These are phyloP conservation scores for Opisthocomus hoazin DNA, from an alignment of 2,113 vertebrate genomes.

Conservation along the genomic window DNA sequence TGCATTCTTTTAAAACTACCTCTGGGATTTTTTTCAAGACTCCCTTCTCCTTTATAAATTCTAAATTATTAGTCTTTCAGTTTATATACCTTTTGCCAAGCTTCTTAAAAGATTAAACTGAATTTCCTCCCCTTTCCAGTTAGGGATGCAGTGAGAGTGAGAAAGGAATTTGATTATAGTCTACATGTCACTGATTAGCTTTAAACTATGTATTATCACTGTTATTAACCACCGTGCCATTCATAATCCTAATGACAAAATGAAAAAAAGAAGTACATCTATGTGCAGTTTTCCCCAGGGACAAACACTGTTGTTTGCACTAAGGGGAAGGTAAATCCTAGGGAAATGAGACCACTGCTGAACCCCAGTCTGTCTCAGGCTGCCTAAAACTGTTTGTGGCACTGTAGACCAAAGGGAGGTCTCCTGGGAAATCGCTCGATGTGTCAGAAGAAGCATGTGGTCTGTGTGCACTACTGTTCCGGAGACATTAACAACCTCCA, in stretches of 20 bases:
- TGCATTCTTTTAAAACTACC: background rate
- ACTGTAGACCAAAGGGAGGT: background rate
- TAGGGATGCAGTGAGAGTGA: background rate
- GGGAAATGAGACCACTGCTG: background rate
- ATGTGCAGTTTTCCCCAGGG: background rate
- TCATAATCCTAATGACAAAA: background rate
- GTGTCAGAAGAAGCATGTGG: background rate
- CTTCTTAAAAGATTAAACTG: constrained; percentile 2
- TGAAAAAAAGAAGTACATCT: background rate
- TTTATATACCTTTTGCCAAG: background rate
- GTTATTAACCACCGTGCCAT: background rate
- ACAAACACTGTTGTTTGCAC: background rate
- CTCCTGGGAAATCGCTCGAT: background rate
- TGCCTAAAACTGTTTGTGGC: background rate
- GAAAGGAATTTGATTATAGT: background rate
- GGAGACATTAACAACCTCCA: background rate
- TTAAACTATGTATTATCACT: background rate
- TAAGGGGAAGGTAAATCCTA: background rate
- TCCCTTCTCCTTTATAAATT: background rate
- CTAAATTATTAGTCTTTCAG: background rate
- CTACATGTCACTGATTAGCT: background rate
- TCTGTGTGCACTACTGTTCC: background rate
- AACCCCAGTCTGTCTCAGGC: background rate
- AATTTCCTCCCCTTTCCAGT: background rate
- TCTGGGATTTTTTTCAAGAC: background rate